Conservation (phyloP, 2,113 vertebrate genomes). For the Anarhynchus alexandrinus region DNA sequence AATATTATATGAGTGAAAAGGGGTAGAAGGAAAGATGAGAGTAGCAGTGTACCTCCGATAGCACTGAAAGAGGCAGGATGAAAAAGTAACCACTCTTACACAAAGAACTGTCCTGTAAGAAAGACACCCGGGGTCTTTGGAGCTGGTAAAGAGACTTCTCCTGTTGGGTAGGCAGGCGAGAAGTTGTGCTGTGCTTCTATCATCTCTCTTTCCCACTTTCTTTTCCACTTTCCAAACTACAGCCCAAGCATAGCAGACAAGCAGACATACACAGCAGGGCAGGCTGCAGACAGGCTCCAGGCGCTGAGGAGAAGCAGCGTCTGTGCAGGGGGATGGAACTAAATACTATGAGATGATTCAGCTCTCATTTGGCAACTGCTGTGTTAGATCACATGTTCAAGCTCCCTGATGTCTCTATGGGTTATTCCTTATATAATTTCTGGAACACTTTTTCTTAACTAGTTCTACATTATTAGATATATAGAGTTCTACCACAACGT, state of each 20-base stretch:
- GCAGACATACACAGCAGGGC: fast-evolving
- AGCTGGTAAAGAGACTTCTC: background rate
- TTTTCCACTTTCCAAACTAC: background rate
- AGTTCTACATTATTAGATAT: background rate
- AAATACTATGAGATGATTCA: background rate
- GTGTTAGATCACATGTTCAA: background rate
- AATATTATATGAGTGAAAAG: background rate
- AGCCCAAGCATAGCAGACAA: background rate
- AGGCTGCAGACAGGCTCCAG: background rate
- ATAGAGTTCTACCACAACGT: background rate
- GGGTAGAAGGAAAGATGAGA: background rate
- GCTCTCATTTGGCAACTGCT: background rate
- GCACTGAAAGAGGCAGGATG: background rate
- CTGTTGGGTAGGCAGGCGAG: background rate
- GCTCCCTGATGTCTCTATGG: background rate
- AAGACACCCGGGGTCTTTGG: background rate
- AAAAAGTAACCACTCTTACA: background rate
- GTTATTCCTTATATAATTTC: background rate
- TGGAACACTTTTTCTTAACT: background rate
- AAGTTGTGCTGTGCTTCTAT: background rate
- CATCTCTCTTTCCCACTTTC: background rate
- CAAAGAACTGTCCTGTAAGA: background rate
- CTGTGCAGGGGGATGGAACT: background rate
- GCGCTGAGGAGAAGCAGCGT: background rate
- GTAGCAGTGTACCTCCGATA: background rate